Conservation (phyloP, 2,113 vertebrate species). For the Gymnocephalus cernua region DNA sequence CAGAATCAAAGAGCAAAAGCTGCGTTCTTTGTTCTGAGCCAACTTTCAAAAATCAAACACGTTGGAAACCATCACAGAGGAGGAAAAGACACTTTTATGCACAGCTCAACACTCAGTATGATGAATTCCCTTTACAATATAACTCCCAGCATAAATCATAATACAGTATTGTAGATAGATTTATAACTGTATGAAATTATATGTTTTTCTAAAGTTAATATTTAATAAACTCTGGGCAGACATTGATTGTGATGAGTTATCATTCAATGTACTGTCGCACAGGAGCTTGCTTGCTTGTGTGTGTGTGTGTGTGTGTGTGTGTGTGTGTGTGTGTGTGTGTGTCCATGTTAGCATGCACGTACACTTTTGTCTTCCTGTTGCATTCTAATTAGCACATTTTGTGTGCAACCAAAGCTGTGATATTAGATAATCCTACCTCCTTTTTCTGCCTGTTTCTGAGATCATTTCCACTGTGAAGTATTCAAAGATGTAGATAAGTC, state of each 20-base stretch:
- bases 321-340: constrained; percentile 1
- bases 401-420: constrained; percentile 54
- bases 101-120: background rate
- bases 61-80: background rate
- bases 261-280: constrained; percentile 1
- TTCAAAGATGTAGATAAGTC: constrained; percentile 19
- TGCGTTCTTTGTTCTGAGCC: background rate
- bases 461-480: constrained; percentile 29
- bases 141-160: background rate
- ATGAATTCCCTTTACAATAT: background rate
- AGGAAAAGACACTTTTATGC: background rate
- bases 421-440: constrained; percentile 29
- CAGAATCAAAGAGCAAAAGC: background rate
- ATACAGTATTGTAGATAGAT: background rate
- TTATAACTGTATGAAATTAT: background rate
- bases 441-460: constrained; percentile 3
- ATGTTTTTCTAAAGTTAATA: background rate
- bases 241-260: constrained; percentile 21
- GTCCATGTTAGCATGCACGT: background rate
- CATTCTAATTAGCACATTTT: constrained; percentile 69
- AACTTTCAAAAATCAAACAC: background rate
- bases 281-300: constrained; percentile 2
- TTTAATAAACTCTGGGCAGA: background rate
- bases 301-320: background rate
- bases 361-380: constrained; percentile 31